Conservation (phyloP, 2,797 vertebrate genomes). For the Carapus acus region DNA sequence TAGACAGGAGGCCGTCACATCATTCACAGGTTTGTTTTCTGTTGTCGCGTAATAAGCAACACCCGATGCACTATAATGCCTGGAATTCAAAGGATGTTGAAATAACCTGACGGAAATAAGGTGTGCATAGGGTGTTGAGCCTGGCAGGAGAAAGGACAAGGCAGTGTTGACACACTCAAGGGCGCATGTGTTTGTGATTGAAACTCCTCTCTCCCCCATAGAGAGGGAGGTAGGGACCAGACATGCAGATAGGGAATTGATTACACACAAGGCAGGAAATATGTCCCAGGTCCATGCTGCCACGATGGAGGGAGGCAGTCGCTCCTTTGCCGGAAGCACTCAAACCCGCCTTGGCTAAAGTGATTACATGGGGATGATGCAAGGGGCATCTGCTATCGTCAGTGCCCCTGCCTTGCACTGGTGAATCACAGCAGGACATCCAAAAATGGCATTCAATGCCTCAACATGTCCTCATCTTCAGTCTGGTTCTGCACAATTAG, state of each 20-base stretch:
- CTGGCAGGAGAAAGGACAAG: conserved; percentile 39
- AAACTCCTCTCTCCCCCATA: conserved; percentile 13
- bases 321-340: conserved; percentile 24
- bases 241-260: conserved; percentile 58
- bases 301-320: conserved; percentile 38
- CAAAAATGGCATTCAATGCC: conserved; percentile 37
- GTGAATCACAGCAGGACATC: conserved; percentile 41
- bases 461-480: conserved; percentile 34
- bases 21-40: too few species aligned
- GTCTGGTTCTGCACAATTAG: conserved; percentile 52
- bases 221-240: conserved; percentile 44
- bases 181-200: conserved; percentile 36
- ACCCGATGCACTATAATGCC: too few species aligned
- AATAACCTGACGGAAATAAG: too few species aligned
- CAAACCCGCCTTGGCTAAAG: conserved; percentile 58
- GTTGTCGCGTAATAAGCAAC: too few species aligned
- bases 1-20: too few species aligned
- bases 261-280: conserved; percentile 58
- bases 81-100: too few species aligned
- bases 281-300: conserved; percentile 52
- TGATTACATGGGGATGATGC: conserved; percentile 51
- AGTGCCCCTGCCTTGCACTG: conserved; percentile 35
- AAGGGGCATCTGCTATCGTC: conserved; percentile 40
- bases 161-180: conserved; percentile 56
- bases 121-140: too few species aligned